Evolutionary conservation across 2,797 vertebrate genomes (phyloP).

Genomic region (Percopsis omiscomaycus): DNA sequence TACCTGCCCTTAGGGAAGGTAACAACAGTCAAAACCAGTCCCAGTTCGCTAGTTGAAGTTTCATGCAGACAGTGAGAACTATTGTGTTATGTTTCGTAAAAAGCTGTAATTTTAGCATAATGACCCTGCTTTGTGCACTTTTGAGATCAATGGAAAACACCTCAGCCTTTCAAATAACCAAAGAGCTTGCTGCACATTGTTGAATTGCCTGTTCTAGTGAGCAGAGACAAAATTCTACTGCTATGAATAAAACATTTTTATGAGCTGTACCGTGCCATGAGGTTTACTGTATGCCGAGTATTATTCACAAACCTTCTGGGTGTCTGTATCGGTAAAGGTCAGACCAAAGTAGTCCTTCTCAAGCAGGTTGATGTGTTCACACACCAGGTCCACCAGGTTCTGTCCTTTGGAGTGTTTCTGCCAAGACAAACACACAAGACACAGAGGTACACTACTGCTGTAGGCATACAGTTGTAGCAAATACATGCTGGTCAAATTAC

Average conservation of each 20-base stretch:
- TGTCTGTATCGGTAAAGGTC: conserved; percentile 92
- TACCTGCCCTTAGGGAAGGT: conserved; percentile 26
- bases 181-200: conserved; percentile 25
- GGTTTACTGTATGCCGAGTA: conserved; percentile 17
- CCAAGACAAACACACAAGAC: conserved; percentile 44
- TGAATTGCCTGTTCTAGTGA: conserved; percentile 28
- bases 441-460: conserved; percentile 18
- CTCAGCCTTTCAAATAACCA: conserved; percentile 5
- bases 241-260: conserved; percentile 24
- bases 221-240: conserved; percentile 49
- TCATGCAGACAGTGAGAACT: conserved; percentile 22
- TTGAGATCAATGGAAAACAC: conserved; percentile 23
- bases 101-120: conserved; percentile 34
- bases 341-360: conserved; percentile 98
- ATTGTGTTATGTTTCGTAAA: conserved; percentile 28
- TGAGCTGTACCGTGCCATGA: conserved; percentile 3
- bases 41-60: conserved; percentile 19
- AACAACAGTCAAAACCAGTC: conserved; percentile 32
- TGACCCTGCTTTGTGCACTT: conserved; percentile 18
- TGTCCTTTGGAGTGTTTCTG: conserved; percentile 95
- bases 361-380: conserved; percentile 93
- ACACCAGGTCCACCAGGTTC: conserved; percentile 89
- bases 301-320: conserved; percentile 87
- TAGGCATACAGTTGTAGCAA: neutral
- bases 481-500: neutral